Base-by-base conservation (phyloP, 2,113 vertebrate genomes). In the Dicaeum eximium region DNA sequence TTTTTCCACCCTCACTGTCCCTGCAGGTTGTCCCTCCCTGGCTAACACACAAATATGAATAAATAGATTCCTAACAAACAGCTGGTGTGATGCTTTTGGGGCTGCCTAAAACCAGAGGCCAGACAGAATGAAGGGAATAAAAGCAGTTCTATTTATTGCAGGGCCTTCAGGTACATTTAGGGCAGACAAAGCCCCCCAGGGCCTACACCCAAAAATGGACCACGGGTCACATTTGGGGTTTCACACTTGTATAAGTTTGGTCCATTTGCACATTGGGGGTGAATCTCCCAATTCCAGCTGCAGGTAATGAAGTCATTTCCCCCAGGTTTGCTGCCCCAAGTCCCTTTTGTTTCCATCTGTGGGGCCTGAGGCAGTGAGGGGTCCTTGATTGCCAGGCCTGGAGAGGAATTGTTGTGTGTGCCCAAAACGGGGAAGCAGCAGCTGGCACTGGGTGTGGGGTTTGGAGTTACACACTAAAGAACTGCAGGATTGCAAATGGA, bases 161-260 rank as follows among this genome's bases (percentile, higher is more conserved):
- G 18, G 17, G 5, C 24, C 37, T 51, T 8, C 48, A 44, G 60
- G 60, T 28, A 3, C 37, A 64, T n/a, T 60, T 25, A 0, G 22
- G 50, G 37, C 12, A 71, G 9, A 53, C 2, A 2, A 71, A 53
- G 2, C 2, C 21, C 20, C 35, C 50, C 69, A 33, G 28, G 50
- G 70, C 4, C 38, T 44, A 2, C 38, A n/a, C 70, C 51, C 42
- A 37, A 17, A 45, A 58, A 58, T 37, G 33, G 20, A 6, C 2
- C 0, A 20, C 2, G 7, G 33, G 2, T 21, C 24, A 21, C 0
- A n/a, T n/a, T n/a, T n/a, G n/a, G 1, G 40, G 10, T 45, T 45
- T 28, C 8, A 45, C 15, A 23, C 19, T 47, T 23, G 10, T 3
- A 13, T 23, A 4, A 23, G 4, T 47, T 47, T 45, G 54, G 11